phyloP scores from a whole-genome alignment of 2,113 vertebrate genomes.

The Oncorhynchus keta region DNA sequence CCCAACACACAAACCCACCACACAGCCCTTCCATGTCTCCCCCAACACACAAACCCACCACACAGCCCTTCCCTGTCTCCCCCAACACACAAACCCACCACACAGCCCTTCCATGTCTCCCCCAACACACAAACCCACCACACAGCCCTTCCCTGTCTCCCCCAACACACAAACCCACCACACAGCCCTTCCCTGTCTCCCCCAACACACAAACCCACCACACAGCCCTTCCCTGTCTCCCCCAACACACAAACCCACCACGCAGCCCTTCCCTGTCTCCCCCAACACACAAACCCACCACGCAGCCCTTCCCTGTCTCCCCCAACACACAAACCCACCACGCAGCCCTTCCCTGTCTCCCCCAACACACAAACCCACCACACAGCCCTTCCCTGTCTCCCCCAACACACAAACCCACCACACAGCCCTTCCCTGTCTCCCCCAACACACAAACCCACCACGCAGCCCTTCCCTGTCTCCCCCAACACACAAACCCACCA shows the following conservation, averaged over 20 bases:
- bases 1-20: not conserved
- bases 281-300: not conserved
- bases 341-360: not conserved
- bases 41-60: not conserved
- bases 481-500: not conserved
- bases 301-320: not conserved
- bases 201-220: not conserved
- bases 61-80: not conserved
- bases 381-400: not conserved
- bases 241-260: not conserved
- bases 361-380: not conserved
- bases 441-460: not conserved
- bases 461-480: not conserved
- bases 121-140: not conserved
- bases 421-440: not conserved
- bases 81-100: not conserved
- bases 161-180: not conserved
- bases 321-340: not conserved
- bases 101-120: not conserved
- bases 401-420: not conserved
- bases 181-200: not conserved
- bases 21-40: not conserved
- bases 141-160: not conserved
- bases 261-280: not conserved
- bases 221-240: not conserved